Percentiles rank a stretch among this genome's conserved stretches.
Evolutionary conservation across 2,888 invertebrate species (phyloP).

Genomic region (Epistrophella euchroma): DNA sequence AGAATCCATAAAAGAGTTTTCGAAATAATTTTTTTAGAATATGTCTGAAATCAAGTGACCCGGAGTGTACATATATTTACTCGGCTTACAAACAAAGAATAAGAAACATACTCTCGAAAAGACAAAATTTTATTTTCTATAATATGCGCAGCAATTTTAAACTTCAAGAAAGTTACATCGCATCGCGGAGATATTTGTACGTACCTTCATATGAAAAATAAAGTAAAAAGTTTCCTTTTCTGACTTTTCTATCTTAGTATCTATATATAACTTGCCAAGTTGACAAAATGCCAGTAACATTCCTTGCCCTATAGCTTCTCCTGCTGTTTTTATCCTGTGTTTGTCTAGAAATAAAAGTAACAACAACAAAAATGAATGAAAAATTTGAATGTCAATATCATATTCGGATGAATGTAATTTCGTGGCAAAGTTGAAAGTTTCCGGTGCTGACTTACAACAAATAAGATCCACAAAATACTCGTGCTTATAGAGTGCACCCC

Average conservation of each 20-base stretch:
- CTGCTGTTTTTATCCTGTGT: slow-evolving; percentile 6
- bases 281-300: slow-evolving; percentile 62
- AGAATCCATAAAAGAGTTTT: no score
- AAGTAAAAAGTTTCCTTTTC: slow-evolving; percentile 24
- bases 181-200: not conserved
- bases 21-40: no score
- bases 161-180: slow-evolving; percentile 50
- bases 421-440: slow-evolving; percentile 68
- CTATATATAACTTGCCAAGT: slow-evolving; percentile 46
- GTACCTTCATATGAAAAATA: not conserved
- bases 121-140: slow-evolving; percentile 3
- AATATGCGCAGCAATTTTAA: slow-evolving; percentile 51
- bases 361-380: not conserved
- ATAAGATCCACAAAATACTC: slow-evolving; percentile 31
- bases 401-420: slow-evolving; percentile 70
- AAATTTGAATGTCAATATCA: slow-evolving; percentile 73
- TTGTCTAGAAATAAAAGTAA: not conserved
- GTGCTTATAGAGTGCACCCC: slow-evolving; percentile 4
- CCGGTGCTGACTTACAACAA: slow-evolving; percentile 55
- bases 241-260: slow-evolving; percentile 29
- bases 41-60: not conserved
- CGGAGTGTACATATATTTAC: not conserved
- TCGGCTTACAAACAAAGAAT: not conserved
- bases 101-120: not conserved
- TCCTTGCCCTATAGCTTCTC: slow-evolving; percentile 1